These are phyloP conservation scores for Chrosomus eos DNA, from an alignment of 2,797 vertebrate genomes.

Conservation along the genomic window DNA sequence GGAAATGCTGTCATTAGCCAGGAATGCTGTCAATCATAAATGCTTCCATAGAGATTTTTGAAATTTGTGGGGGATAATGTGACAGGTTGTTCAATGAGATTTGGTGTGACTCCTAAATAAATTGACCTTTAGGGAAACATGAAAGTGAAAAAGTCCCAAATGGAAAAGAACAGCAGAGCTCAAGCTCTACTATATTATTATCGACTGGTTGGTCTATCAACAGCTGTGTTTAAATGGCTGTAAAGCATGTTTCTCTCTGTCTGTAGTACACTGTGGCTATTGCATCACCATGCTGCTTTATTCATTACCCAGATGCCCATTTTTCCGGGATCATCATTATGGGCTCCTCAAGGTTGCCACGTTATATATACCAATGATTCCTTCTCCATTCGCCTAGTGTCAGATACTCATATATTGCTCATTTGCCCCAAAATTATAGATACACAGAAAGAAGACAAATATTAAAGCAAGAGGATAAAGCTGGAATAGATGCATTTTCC, in stretches of 20 bases:
- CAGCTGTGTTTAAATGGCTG: slow-evolving; percentile 49
- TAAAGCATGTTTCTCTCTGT: slow-evolving; percentile 42
- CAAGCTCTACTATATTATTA: slow-evolving; percentile 48
- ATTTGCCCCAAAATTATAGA: background rate
- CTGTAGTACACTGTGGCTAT: slow-evolving; percentile 35
- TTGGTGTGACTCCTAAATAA: slow-evolving; percentile 11
- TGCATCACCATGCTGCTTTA: slow-evolving; percentile 51
- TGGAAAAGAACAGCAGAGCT: slow-evolving; percentile 31
- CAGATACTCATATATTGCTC: background rate
- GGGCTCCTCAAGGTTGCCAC: slow-evolving; percentile 33
- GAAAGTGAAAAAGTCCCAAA: slow-evolving; percentile 40
- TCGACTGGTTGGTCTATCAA: slow-evolving; percentile 53
- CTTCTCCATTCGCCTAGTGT: background rate
- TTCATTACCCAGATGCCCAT: slow-evolving; percentile 50
- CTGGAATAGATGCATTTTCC: background rate
- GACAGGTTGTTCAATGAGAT: slow-evolving; percentile 38
- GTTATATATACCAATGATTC: slow-evolving; percentile 31
- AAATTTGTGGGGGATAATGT: background rate
- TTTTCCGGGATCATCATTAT: slow-evolving; percentile 27
- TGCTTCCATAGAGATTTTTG: background rate
- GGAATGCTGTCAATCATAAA: slow-evolving; percentile 48
- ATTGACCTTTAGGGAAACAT: slow-evolving; percentile 27
- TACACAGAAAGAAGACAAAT: background rate
- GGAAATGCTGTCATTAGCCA: slow-evolving; percentile 45
- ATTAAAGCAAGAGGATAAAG: background rate